Percentiles rank a stretch among this genome's conserved stretches.
phyloP scores from a whole-genome alignment of 2,888 invertebrate genomes.

The Sialis fuliginosa region DNA sequence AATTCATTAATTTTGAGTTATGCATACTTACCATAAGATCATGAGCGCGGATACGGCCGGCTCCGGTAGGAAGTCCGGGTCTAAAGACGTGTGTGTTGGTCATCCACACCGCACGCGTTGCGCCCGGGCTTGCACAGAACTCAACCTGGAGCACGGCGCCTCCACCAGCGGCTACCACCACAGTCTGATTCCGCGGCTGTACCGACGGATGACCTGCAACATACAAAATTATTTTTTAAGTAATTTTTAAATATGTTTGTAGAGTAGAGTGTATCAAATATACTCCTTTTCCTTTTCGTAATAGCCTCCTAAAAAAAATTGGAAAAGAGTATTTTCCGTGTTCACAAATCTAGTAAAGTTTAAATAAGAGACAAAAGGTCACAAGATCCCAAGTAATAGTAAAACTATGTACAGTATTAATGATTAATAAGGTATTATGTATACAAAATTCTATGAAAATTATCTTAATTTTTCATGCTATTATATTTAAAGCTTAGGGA shows the following conservation, averaged over 20 bases:
- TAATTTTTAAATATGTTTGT: neutral
- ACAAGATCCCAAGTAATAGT: too few relatives aligned
- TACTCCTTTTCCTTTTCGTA: neutral
- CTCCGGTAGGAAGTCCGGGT: conserved; percentile 27
- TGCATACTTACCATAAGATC: conserved; percentile 30
- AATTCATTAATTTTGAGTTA: too few relatives aligned
- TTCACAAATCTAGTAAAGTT: too few relatives aligned
- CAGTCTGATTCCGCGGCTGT: conserved; percentile 41
- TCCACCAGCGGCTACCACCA: conserved; percentile 50
- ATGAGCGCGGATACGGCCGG: conserved; percentile 30
- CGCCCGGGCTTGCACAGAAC: conserved; percentile 60
- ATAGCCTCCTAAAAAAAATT: too few relatives aligned
- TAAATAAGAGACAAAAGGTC: too few relatives aligned
- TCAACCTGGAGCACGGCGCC: conserved; percentile 49
- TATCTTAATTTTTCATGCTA: neutral
- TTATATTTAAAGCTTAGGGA: too few relatives aligned
- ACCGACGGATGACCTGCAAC: conserved; percentile 48
- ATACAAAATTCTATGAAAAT: too few relatives aligned
- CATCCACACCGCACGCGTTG: conserved; percentile 43
- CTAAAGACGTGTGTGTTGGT: conserved; percentile 32
- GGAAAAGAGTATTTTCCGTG: too few relatives aligned
- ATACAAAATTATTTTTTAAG: conserved; percentile 8
- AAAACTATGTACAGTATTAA: too few relatives aligned
- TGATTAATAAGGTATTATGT: too few relatives aligned
- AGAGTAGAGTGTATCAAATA: neutral